Evolutionary conservation across 2,888 invertebrate genomes (phyloP).

Genomic region (Ophioninae sp.): DNA sequence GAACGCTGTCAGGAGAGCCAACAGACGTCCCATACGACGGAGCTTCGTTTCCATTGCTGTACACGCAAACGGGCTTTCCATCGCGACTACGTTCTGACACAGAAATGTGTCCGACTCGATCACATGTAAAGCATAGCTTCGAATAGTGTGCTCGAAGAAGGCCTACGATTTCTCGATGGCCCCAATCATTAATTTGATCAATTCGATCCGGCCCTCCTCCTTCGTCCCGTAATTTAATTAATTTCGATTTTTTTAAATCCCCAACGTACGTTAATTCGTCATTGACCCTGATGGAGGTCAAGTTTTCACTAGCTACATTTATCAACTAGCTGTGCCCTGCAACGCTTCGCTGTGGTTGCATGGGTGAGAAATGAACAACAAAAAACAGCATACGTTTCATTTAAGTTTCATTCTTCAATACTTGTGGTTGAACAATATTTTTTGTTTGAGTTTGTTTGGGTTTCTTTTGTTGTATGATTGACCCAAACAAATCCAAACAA

Average conservation of each 20-base stretch:
- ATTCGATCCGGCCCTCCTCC: background rate
- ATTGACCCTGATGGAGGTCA: slow-evolving; percentile 31
- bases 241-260: slow-evolving; percentile 42
- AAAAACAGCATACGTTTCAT: too few species aligned
- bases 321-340: too few species aligned
- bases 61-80: background rate
- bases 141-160: slow-evolving; percentile 16
- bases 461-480: too few species aligned
- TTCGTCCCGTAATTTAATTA: slow-evolving; percentile 44
- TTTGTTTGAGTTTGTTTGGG: too few species aligned
- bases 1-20: slow-evolving; percentile 38
- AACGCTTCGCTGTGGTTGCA: too few species aligned
- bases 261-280: slow-evolving; percentile 45
- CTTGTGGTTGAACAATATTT: too few species aligned
- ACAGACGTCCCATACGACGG: slow-evolving; percentile 29
- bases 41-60: background rate
- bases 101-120: slow-evolving; percentile 1
- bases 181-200: too few species aligned
- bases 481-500: too few species aligned
- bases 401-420: too few species aligned
- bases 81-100: slow-evolving; percentile 6
- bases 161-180: slow-evolving; percentile 2
- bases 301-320: slow-evolving; percentile 5
- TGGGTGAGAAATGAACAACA: too few species aligned
- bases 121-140: slow-evolving; percentile 1